A percentile compares a stretch with the other conserved stretches of the same genome.
These are phyloP conservation scores for Chrysochloris asiatica DNA, from an alignment of 2,113 vertebrate genomes.

Conservation along the genomic window DNA sequence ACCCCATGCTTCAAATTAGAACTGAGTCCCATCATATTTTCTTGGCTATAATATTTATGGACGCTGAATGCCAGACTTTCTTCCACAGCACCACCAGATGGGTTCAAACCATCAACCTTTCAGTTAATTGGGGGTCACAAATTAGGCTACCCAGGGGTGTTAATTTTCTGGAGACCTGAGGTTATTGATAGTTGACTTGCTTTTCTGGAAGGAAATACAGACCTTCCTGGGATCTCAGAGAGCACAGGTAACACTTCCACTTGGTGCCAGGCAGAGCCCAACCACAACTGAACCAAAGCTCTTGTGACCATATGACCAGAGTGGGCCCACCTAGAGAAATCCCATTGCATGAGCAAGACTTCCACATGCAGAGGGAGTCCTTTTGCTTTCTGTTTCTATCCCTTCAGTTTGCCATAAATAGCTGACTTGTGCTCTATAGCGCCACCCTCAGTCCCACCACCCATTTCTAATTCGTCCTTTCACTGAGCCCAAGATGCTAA, in stretches of 20 bases:
- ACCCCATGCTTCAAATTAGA: not conserved
- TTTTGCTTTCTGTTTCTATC: not conserved
- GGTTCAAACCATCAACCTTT: not conserved
- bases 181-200: too few relatives aligned
- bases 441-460: not conserved
- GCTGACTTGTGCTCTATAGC: rapidly evolving
- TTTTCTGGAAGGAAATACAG: not conserved
- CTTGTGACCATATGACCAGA: rapidly evolving
- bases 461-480: not conserved
- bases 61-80: not conserved
- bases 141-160: not conserved
- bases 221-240: not conserved
- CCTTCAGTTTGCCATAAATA: rapidly evolving
- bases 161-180: not conserved
- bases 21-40: not conserved
- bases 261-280: not conserved
- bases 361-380: not conserved
- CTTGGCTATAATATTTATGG: not conserved
- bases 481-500: not conserved
- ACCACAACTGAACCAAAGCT: not conserved
- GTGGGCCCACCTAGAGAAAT: not conserved
- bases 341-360: not conserved
- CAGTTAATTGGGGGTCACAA: not conserved
- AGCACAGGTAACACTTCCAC: too few relatives aligned
- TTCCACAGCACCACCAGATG: not conserved